Percentiles rank a stretch among this genome's conserved stretches.
Conservation (phyloP, 23 tunicate species). For the Halocynthia roretzi region DNA sequence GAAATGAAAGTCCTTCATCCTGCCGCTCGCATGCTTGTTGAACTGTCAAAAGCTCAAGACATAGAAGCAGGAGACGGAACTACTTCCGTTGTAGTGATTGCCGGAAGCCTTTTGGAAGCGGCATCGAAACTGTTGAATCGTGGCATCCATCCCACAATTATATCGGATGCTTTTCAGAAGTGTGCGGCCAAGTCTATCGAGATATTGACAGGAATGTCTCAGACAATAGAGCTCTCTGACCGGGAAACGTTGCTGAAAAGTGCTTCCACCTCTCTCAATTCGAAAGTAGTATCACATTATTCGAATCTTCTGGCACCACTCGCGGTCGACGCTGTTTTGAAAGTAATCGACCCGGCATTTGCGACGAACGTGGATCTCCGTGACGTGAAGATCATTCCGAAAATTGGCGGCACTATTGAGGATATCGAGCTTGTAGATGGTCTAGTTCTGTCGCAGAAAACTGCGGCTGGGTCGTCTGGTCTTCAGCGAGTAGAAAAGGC, state of each 20-base stretch:
- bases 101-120: constrained; percentile 88
- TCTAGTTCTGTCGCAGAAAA: constrained; percentile 69
- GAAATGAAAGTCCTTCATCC: constrained; percentile 99
- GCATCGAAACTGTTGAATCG: constrained; percentile 79
- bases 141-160: constrained; percentile 90
- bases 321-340: constrained; percentile 89
- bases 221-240: constrained; percentile 72
- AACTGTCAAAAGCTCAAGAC: constrained; percentile 96
- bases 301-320: constrained; percentile 83
- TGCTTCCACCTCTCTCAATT: constrained; percentile 91
- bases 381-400: constrained; percentile 84
- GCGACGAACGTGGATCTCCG: constrained; percentile 74
- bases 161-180: constrained; percentile 89
- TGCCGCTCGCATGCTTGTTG: constrained; percentile 98
- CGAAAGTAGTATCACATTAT: constrained; percentile 94
- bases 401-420: constrained; percentile 93
- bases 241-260: constrained; percentile 71
- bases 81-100: constrained; percentile 92
- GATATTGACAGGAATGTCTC: constrained; percentile 61
- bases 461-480: constrained; percentile 78
- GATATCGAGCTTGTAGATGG: constrained; percentile 94
- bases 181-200: constrained; percentile 87
- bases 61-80: constrained; percentile 99
- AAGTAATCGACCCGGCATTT: constrained; percentile 67
- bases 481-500: constrained; percentile 90